Percentiles rank a stretch among this genome's conserved stretches.
These are phyloP conservation scores for Esox masquinongy DNA, from an alignment of 2,797 vertebrate genomes.

Conservation along the genomic window DNA sequence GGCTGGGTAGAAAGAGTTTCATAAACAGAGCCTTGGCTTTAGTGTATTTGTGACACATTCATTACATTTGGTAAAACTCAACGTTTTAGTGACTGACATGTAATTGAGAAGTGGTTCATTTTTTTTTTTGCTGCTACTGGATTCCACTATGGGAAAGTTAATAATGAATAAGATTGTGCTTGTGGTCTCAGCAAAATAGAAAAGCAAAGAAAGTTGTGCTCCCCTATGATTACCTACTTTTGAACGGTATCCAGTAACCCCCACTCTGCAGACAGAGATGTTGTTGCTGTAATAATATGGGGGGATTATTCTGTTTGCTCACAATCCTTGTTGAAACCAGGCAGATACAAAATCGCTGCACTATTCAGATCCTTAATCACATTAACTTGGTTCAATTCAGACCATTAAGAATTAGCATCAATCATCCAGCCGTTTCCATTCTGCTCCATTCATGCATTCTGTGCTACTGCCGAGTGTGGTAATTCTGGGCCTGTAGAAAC, in stretches of 20 bases:
- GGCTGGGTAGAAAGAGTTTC: slow-evolving; percentile 48
- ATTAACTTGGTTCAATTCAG: slow-evolving; percentile 25
- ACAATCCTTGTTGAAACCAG: slow-evolving; percentile 32
- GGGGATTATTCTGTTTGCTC: slow-evolving; percentile 19
- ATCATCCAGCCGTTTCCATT: slow-evolving; percentile 27
- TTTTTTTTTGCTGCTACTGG: slow-evolving; percentile 55
- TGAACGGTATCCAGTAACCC: not conserved
- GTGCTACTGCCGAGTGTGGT: slow-evolving; percentile 15
- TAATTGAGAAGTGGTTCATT: slow-evolving; percentile 40
- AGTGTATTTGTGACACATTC: not conserved
- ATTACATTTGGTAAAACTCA: not conserved
- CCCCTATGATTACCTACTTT: slow-evolving; percentile 21
- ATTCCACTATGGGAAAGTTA: slow-evolving; percentile 44
- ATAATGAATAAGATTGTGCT: slow-evolving; percentile 34
- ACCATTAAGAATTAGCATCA: slow-evolving; percentile 33
- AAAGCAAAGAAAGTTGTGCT: not conserved
- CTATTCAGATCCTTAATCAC: slow-evolving; percentile 31
- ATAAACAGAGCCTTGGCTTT: slow-evolving; percentile 15
- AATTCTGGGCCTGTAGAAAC: slow-evolving; percentile 26
- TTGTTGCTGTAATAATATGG: slow-evolving; percentile 18
- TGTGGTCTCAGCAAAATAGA: slow-evolving; percentile 10
- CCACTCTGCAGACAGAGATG: slow-evolving; percentile 5
- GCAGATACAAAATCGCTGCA: slow-evolving; percentile 15
- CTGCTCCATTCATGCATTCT: slow-evolving; percentile 21
- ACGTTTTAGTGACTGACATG: slow-evolving; percentile 18